Evolutionary conservation across 2,888 invertebrate species (phyloP).

Genomic region (Schrankia costaestrigalis): DNA sequence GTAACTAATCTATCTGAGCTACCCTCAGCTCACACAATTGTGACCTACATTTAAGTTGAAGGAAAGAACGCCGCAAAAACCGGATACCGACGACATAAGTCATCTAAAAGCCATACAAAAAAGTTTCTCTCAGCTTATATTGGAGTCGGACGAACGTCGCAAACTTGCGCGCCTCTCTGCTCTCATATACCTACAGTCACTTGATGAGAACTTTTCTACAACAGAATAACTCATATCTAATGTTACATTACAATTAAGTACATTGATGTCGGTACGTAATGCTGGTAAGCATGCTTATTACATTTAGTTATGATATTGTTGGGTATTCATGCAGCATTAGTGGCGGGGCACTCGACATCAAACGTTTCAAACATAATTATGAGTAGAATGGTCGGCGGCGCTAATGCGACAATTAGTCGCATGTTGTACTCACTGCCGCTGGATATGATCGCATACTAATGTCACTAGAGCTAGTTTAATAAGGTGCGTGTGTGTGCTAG

Average conservation of each 20-base stretch:
- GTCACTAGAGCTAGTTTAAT: conserved; percentile 6
- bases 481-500: too few relatives aligned
- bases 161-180: conserved; percentile 6
- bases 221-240: conserved; percentile 3
- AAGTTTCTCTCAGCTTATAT: conserved; percentile 17
- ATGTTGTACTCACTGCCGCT: conserved; percentile 10
- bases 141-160: conserved; percentile 5
- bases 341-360: conserved; percentile 16
- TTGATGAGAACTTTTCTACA: conserved; percentile 1
- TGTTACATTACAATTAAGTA: conserved; percentile 1
- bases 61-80: conserved; percentile 20
- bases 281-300: conserved; percentile 6
- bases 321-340: conserved; percentile 10
- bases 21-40: conserved; percentile 3
- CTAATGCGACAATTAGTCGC: conserved; percentile 21
- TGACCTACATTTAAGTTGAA: conserved; percentile 18
- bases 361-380: conserved; percentile 22
- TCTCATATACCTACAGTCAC: background rate
- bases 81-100: conserved; percentile 24
- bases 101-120: conserved; percentile 25
- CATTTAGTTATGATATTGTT: conserved; percentile 10
- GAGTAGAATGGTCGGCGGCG: conserved; percentile 16
- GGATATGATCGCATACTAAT: conserved; percentile 8
- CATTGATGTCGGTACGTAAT: too few relatives aligned
- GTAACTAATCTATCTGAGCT: conserved; percentile 7